phyloP scores from a whole-genome alignment of 2,797 vertebrate genomes.

The Poeciliopsis infans region DNA sequence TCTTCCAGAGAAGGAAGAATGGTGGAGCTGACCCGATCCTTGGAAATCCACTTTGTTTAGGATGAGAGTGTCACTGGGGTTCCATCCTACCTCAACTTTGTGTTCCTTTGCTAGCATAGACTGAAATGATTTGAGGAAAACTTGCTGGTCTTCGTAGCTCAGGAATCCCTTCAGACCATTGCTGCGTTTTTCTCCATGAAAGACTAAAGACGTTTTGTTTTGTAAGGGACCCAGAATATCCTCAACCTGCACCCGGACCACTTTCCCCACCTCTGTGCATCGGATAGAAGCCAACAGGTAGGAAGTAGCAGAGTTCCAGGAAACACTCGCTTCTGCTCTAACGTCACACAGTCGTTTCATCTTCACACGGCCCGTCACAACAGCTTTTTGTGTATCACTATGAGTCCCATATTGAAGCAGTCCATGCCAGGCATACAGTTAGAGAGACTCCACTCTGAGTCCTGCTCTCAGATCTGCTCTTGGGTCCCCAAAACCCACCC shows the following conservation, averaged over 20 bases:
- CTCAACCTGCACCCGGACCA: constrained; percentile 51
- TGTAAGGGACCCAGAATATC: not conserved
- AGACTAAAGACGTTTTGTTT: constrained; percentile 35
- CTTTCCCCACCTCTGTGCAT: constrained; percentile 49
- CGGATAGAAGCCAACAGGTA: constrained; percentile 47
- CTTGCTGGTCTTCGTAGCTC: constrained; percentile 45
- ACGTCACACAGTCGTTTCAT: constrained; percentile 58
- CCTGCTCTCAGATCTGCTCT: constrained; percentile 44
- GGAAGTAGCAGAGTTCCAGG: constrained; percentile 46
- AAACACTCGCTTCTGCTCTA: constrained; percentile 39
- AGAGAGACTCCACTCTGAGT: constrained; percentile 52
- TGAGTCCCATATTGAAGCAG: constrained; percentile 35
- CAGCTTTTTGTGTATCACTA: constrained; percentile 17
- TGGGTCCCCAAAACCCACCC: constrained; percentile 46
- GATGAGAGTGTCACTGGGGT: constrained; percentile 38
- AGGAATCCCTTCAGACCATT: constrained; percentile 45
- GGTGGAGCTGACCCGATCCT: constrained; percentile 37
- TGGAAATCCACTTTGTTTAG: constrained; percentile 54
- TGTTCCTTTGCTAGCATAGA: constrained; percentile 37
- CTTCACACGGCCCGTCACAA: constrained; percentile 48
- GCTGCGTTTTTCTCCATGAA: constrained; percentile 41
- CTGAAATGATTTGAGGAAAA: constrained; percentile 35
- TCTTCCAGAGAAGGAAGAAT: constrained; percentile 47
- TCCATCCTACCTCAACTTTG: constrained; percentile 47
- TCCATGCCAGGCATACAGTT: constrained; percentile 51